Percentiles rank a stretch among this genome's conserved stretches.
Conservation (phyloP, 2,888 invertebrate genomes). For the Thymelicus lineola region DNA sequence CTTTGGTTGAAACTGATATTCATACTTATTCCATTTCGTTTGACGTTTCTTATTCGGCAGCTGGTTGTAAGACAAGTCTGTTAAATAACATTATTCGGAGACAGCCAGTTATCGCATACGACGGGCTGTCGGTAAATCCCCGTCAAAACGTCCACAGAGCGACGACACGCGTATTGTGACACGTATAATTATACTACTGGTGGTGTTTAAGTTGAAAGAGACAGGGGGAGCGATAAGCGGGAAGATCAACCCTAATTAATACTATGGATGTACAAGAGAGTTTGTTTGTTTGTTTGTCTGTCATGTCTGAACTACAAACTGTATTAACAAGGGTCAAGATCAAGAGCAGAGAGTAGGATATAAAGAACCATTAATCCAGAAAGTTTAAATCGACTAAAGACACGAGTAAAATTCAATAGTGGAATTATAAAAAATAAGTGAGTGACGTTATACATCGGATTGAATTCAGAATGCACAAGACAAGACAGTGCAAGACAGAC, state of each 20-base stretch:
- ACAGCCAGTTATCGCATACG: conserved; percentile 37
- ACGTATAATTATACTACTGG: conserved; percentile 68
- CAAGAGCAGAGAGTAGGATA: too few species aligned
- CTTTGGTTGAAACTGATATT: neutral
- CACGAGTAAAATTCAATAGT: too few species aligned
- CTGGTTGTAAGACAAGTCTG: conserved; percentile 13
- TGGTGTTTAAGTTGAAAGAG: conserved; percentile 48
- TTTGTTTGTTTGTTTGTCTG: too few species aligned
- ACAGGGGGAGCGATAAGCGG: conserved; percentile 44
- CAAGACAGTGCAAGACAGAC: too few species aligned
- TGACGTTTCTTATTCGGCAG: neutral
- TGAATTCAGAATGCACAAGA: too few species aligned
- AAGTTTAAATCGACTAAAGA: too few species aligned
- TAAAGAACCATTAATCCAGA: too few species aligned
- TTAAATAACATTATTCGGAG: conserved; percentile 29
- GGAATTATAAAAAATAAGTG: too few species aligned
- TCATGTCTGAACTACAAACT: too few species aligned
- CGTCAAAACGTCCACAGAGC: conserved; percentile 67
- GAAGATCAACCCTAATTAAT: neutral
- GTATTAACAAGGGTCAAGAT: too few species aligned
- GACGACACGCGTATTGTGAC: conserved; percentile 78
- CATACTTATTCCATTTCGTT: neutral
- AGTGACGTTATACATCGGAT: too few species aligned
- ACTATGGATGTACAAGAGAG: too few species aligned
- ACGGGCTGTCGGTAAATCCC: conserved; percentile 56